These are phyloP conservation scores for Oscheius sp. DNA, from an alignment of 2,888 invertebrate genomes.

Conservation along the genomic window DNA sequence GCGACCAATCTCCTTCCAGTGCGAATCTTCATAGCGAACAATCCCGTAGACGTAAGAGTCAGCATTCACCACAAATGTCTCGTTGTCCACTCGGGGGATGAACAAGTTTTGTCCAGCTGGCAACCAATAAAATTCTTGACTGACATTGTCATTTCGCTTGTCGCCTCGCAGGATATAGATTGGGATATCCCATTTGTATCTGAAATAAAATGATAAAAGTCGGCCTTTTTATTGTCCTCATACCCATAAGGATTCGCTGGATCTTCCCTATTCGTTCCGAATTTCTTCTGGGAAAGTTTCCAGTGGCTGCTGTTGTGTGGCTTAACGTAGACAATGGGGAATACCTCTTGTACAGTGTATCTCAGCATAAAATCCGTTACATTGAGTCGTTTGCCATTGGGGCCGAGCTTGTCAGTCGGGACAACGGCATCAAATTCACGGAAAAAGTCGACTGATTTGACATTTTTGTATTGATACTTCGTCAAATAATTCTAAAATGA, in stretches of 20 bases:
- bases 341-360: not conserved
- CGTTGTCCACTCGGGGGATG: not conserved
- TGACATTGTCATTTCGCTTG: too few species aligned
- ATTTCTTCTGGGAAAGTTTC: not conserved
- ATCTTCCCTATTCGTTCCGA: too few species aligned
- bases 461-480: not conserved
- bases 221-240: not conserved
- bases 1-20: not conserved
- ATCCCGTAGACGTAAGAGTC: not conserved
- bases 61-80: not conserved
- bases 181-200: conserved; percentile 22
- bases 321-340: not conserved
- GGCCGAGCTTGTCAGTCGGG: not conserved
- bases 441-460: not conserved
- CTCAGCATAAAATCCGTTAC: not conserved
- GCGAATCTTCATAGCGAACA: not conserved
- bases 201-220: too few species aligned
- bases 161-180: not conserved
- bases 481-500: conserved; percentile 10
- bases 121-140: not conserved
- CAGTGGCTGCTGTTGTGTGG: not conserved
- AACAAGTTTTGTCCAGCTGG: not conserved
- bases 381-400: conserved; percentile 2
- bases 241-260: not conserved
- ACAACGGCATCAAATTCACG: not conserved